A percentile compares a stretch with the other conserved stretches of the same genome.
Conservation (phyloP, 2,888 invertebrate species). For the Molorchus minor region DNA sequence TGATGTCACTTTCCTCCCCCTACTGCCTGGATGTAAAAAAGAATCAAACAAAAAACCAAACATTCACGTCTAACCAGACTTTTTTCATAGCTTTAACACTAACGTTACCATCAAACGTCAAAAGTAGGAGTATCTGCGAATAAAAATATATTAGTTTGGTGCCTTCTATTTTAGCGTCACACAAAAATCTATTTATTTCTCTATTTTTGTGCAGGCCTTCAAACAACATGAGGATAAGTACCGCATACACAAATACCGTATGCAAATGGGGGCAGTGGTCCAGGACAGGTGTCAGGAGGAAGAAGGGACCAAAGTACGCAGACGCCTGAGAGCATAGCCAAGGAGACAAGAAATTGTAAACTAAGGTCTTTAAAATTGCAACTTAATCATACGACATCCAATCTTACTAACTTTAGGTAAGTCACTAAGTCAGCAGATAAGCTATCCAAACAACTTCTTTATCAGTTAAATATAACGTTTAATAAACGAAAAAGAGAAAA, state of each 20-base stretch:
- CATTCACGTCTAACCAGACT: no score
- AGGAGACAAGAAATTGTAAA: conserved; percentile 72
- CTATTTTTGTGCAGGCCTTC: conserved; percentile 29
- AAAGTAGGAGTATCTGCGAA: no score
- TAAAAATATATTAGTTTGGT: no score
- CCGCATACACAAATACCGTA: conserved; percentile 70
- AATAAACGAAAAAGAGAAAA: no score
- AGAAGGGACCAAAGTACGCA: conserved; percentile 76
- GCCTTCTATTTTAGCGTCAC: background rate
- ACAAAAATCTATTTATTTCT: background rate
- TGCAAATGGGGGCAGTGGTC: conserved; percentile 54
- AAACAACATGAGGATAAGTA: conserved; percentile 64
- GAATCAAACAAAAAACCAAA: no score
- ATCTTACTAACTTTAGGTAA: conserved; percentile 68
- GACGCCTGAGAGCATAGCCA: conserved; percentile 75
- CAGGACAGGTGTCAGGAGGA: conserved; percentile 49
- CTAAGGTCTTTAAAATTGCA: conserved; percentile 70
- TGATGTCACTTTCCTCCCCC: no score
- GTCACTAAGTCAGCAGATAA: no score
- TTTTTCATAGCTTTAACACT: no score
- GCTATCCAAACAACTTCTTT: no score
- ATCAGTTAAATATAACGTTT: no score
- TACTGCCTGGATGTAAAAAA: no score
- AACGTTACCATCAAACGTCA: no score
- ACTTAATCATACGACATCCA: conserved; percentile 70